Conservation (phyloP, 2,797 vertebrate genomes). For the Anableps anableps region DNA sequence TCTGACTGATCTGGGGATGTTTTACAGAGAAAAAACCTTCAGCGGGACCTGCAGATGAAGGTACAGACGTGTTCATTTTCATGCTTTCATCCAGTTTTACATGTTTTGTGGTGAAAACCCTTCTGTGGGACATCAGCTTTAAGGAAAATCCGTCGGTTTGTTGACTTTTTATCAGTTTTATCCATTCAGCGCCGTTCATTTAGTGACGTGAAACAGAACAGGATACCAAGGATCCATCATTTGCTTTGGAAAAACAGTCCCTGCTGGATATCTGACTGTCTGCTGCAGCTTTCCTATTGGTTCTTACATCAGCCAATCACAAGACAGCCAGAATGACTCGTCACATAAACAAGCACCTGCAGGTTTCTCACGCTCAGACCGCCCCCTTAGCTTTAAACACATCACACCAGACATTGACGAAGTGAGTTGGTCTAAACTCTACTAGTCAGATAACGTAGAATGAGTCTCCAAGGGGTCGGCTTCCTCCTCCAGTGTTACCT, state of each 20-base stretch:
- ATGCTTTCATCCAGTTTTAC: too few species aligned
- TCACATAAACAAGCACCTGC: constrained; percentile 72
- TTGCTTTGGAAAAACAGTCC: neutral
- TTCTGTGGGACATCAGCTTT: too few species aligned
- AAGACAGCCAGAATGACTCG: constrained; percentile 45
- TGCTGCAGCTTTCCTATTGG: constrained; percentile 48
- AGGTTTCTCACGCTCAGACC: constrained; percentile 64
- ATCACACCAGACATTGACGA: neutral
- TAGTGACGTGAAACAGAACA: constrained; percentile 5
- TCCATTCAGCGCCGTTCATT: neutral
- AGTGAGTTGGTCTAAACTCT: neutral
- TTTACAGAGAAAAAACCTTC: too few species aligned
- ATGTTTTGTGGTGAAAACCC: too few species aligned
- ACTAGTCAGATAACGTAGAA: constrained; percentile 41
- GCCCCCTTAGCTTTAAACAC: neutral
- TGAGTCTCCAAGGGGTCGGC: constrained; percentile 65
- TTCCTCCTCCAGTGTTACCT: constrained; percentile 78
- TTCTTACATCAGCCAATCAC: constrained; percentile 57
- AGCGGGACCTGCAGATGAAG: too few species aligned
- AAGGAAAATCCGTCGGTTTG: neutral
- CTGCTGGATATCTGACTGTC: neutral
- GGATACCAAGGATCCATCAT: neutral
- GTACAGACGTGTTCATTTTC: too few species aligned
- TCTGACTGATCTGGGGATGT: too few species aligned
- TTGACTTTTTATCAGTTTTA: constrained; percentile 3